phyloP scores from a whole-genome alignment of 2,797 vertebrate species.

The Leptatherina wallacei region DNA sequence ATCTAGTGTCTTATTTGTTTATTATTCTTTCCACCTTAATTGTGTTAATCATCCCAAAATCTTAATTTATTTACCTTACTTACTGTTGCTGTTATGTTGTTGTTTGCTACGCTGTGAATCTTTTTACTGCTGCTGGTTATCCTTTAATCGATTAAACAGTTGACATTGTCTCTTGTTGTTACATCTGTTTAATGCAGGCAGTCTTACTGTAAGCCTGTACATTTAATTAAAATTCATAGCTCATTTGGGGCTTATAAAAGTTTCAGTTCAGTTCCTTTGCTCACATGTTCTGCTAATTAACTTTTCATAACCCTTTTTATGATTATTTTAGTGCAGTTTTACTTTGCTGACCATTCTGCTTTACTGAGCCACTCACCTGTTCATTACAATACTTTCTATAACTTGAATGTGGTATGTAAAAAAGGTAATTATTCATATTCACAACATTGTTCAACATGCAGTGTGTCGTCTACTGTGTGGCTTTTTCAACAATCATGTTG shows the following conservation, averaged over 20 bases:
- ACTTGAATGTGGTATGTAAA: slow-evolving; percentile 44
- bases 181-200: not conserved
- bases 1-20: not conserved
- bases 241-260: slow-evolving; percentile 22
- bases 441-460: slow-evolving; percentile 20
- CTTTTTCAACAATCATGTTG: slow-evolving; percentile 45
- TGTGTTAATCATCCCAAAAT: not conserved
- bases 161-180: slow-evolving; percentile 1
- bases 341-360: slow-evolving; percentile 59
- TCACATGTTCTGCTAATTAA: slow-evolving; percentile 54
- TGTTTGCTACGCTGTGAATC: not conserved
- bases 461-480: slow-evolving; percentile 37
- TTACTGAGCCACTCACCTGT: slow-evolving; percentile 43
- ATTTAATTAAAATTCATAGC: slow-evolving; percentile 30
- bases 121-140: not conserved
- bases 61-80: not conserved
- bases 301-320: slow-evolving; percentile 54
- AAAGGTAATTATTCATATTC: slow-evolving; percentile 61
- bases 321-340: slow-evolving; percentile 36
- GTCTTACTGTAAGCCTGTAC: slow-evolving; percentile 16
- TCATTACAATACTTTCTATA: slow-evolving; percentile 47
- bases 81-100: not conserved
- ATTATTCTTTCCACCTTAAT: not conserved
- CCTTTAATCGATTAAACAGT: not conserved
- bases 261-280: slow-evolving; percentile 35